Evolutionary conservation across 2,797 vertebrate genomes (phyloP).

Genomic region (Margarornis squamiger): DNA sequence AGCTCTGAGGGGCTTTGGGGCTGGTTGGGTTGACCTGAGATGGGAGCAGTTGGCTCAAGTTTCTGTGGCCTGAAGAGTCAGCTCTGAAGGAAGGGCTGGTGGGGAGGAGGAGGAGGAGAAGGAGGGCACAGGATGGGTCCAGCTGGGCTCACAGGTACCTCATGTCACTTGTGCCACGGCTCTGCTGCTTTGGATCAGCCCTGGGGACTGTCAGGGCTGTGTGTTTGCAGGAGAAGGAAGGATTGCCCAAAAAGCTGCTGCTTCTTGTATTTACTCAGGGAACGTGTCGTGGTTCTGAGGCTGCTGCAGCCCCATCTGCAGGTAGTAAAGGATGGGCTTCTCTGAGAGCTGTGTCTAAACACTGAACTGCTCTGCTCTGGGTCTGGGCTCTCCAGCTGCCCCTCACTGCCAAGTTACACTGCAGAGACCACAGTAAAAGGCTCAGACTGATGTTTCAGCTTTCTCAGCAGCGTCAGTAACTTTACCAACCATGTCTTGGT

Average conservation of each 20-base stretch:
- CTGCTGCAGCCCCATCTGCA: neutral
- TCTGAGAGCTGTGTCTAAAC: no score
- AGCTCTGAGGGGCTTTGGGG: conserved; percentile 4
- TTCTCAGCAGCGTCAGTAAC: neutral
- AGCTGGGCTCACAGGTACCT: conserved; percentile 26
- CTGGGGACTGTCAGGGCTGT: neutral
- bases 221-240: neutral
- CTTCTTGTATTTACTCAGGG: neutral
- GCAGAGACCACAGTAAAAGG: neutral
- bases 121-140: conserved; percentile 62
- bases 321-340: no score
- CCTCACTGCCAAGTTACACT: fast-evolving
- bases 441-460: neutral
- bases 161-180: no score
- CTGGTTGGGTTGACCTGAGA: neutral
- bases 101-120: conserved; percentile 11
- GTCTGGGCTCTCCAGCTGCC: neutral
- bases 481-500: neutral
- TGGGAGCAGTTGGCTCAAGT: conserved; percentile 6
- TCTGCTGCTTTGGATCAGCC: neutral
- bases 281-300: neutral
- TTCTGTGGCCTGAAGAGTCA: conserved; percentile 50
- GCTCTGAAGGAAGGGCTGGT: conserved; percentile 41
- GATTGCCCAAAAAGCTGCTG: neutral
- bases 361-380: neutral